Evolutionary conservation across 23 tunicate species (phyloP), one percentile per base, ranked within the genome.

Genomic region (Styela plicata): DNA sequence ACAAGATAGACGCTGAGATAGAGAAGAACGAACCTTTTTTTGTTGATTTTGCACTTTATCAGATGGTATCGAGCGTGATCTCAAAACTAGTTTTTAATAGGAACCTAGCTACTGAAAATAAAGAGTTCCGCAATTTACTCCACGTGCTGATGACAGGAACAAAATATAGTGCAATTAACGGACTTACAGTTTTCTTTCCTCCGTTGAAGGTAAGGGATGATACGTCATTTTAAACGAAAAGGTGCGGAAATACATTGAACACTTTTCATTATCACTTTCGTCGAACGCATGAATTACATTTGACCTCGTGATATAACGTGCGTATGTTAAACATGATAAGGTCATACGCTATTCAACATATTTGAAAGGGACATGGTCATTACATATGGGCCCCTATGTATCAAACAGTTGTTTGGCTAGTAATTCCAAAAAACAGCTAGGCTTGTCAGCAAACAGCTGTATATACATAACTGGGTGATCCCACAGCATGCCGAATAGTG

Each of bases 1-100:
- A 78, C 21, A 33, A 24, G 20, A 34, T 85, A 1, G 77, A 85
- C 52, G 20, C 28, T 3, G 18, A 53, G 16, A 74, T 69, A n/a
- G 75, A 52, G 0, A 26, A 35, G 2, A 63, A 36, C 23, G 22
- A 83, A 33, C 84, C 87, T 16, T 28, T 83, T 22, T 23, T 23
- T 10, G 63, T 88, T 25, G 64, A 83, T 0, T 21, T 20, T 3
- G 22, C 63, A 30, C 34, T 88, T 26, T 88, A 64, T 79, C 44
- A 88, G 32, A n/a, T 37, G 7, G 63, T 69, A 22, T 77, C 91
- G 31, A 62, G 75, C 25, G 85, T 87, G 2, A 87, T 83, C 36
- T 82, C 91, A 24, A 33, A 69, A 22, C 31, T 87, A 7, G 71
- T 87, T 23, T 83, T 82, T 3, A 70, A 65, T 0, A 57, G 75